Evolutionary conservation across 2,888 invertebrate genomes (phyloP).

Genomic region (Gymnocheta viridis): DNA sequence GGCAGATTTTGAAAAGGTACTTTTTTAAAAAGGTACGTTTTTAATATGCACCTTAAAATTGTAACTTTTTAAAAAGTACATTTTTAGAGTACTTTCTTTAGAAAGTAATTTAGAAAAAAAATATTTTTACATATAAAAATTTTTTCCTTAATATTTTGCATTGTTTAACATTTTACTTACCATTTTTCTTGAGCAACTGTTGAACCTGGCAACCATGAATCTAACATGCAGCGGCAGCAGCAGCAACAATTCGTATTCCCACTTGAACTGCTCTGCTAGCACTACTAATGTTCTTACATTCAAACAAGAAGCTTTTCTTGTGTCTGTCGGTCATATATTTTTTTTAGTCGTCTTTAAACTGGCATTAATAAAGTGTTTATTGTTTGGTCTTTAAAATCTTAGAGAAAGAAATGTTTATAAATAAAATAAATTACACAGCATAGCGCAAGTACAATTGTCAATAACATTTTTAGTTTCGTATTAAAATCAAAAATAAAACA

Average conservation of each 20-base stretch:
- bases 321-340: constrained; percentile 25
- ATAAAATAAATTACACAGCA: background rate
- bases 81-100: too few species aligned
- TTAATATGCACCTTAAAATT: too few species aligned
- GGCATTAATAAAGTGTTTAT: constrained; percentile 40
- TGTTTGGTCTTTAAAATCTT: constrained; percentile 25
- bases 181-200: background rate
- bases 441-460: background rate
- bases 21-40: too few species aligned
- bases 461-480: too few species aligned
- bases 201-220: background rate
- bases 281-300: constrained; percentile 18
- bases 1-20: too few species aligned
- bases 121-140: too few species aligned
- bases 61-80: too few species aligned
- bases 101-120: too few species aligned
- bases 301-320: constrained; percentile 25
- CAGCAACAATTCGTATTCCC: constrained; percentile 12
- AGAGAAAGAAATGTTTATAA: constrained; percentile 16
- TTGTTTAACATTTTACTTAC: background rate
- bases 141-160: too few species aligned
- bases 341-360: constrained; percentile 48
- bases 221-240: background rate
- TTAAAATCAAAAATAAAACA: background rate
- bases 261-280: constrained; percentile 26